These are phyloP conservation scores for Hydractinia symbiolongicarpus DNA, from an alignment of 30 jellyfish, hydroid and myxozoan species.

Conservation along the genomic window DNA sequence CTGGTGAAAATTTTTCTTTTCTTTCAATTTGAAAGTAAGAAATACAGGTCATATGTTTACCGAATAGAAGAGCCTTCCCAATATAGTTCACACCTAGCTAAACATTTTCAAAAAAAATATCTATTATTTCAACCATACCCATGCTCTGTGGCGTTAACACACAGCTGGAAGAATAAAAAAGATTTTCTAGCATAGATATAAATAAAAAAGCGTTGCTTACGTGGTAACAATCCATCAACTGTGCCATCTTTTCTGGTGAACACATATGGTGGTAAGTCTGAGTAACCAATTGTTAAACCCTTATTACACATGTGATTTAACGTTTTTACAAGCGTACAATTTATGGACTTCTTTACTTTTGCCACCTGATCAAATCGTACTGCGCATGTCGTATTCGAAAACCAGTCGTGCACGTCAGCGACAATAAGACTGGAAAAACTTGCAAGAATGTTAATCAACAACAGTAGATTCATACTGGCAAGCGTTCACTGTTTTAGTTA, in stretches of 20 bases:
- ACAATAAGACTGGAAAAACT: background rate
- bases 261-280: background rate
- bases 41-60: too few species aligned
- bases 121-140: too few species aligned
- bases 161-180: background rate
- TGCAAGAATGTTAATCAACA: too few species aligned
- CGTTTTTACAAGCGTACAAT: background rate
- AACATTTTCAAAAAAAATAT: too few species aligned
- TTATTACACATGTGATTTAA: background rate
- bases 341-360: background rate
- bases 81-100: too few species aligned
- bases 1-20: too few species aligned
- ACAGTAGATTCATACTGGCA: too few species aligned
- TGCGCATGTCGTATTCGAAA: constrained; percentile 2
- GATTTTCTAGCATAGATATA: background rate
- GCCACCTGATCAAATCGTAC: background rate
- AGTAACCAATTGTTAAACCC: background rate
- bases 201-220: background rate
- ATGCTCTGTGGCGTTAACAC: too few species aligned
- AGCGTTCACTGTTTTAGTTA: too few species aligned
- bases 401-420: background rate
- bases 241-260: background rate
- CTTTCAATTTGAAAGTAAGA: too few species aligned
- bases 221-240: background rate
- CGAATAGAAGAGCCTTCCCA: too few species aligned